Percentiles rank a stretch among this genome's conserved stretches.
Evolutionary conservation across 2,797 vertebrate species (phyloP).

Genomic region (Synaphobranchus kaupii): DNA sequence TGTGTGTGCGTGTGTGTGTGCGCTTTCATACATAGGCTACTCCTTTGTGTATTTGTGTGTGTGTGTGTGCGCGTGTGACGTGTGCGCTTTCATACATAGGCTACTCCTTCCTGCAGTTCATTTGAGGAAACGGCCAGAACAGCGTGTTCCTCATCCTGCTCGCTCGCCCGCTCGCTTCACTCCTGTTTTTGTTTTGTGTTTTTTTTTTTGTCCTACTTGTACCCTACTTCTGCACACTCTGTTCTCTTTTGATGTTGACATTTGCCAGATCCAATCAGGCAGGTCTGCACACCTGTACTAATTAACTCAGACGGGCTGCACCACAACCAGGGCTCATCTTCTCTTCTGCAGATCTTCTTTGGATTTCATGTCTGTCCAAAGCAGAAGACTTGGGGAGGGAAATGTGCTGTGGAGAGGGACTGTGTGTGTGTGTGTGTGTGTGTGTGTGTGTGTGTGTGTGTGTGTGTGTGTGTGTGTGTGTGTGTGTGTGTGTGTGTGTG

Average conservation of each 20-base stretch:
- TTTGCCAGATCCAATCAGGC: neutral
- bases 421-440: slow-evolving; percentile 21
- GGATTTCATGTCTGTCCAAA: neutral
- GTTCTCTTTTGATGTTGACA: neutral
- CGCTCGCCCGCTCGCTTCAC: neutral
- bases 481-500: slow-evolving; percentile 46
- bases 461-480: slow-evolving; percentile 29
- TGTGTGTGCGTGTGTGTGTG: neutral
- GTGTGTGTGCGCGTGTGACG: neutral
- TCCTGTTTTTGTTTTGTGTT: neutral
- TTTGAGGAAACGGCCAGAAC: slow-evolving; percentile 18
- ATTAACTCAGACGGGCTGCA: neutral
- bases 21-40: too few relatives aligned
- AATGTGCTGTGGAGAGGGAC: neutral
- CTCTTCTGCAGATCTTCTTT: neutral
- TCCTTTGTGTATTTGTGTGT: too few relatives aligned
- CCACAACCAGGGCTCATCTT: neutral
- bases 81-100: neutral
- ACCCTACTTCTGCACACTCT: slow-evolving; percentile 11
- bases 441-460: slow-evolving; percentile 59
- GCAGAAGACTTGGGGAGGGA: neutral
- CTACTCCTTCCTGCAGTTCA: neutral
- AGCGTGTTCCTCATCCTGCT: neutral
- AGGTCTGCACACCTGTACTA: neutral
- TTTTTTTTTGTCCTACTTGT: slow-evolving; percentile 8